A percentile compares a stretch with the other conserved stretches of the same genome.
Conservation (phyloP, 37 sponge, comb jelly and placozoan species). For the Amphimedon queenslandica region DNA sequence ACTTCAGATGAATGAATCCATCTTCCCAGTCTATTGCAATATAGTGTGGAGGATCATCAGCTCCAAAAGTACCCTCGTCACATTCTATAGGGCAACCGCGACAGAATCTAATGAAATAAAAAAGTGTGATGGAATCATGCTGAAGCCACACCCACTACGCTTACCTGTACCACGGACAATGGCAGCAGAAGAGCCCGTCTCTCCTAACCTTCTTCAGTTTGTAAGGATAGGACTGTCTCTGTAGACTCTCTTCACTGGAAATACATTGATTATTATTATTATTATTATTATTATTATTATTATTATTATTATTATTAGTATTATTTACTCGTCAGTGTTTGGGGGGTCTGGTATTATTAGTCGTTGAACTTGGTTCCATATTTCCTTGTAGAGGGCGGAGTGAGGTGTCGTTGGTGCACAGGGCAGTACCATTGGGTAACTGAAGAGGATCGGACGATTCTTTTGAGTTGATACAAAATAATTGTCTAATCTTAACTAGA, state of each 20-base stretch:
- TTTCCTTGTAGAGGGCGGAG: slow-evolving; percentile 50
- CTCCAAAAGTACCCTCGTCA: slow-evolving; percentile 37
- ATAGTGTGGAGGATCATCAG: slow-evolving; percentile 16
- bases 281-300: no score
- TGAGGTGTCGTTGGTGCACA: slow-evolving; percentile 42
- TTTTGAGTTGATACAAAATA: slow-evolving; percentile 78
- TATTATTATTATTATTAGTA: no score
- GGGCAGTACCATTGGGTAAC: slow-evolving; percentile 74
- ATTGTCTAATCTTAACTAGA: slow-evolving; percentile 45
- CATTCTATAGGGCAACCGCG: slow-evolving; percentile 79
- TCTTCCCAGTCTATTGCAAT: slow-evolving; percentile 96
- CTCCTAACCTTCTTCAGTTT: slow-evolving; percentile 64
- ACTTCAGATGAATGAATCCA: slow-evolving; percentile 80
- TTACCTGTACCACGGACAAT: slow-evolving; percentile 89
- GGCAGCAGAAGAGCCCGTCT: slow-evolving; percentile 70
- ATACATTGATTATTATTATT: no score
- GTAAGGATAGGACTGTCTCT: slow-evolving; percentile 64
- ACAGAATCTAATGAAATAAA: slow-evolving; percentile 61
- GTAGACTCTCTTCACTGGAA: background rate
- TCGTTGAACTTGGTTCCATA: slow-evolving; percentile 70
- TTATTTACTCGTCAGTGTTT: slow-evolving; percentile 1
- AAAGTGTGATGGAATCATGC: background rate
- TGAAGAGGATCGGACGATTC: slow-evolving; percentile 66
- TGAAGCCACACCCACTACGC: background rate
- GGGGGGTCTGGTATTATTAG: slow-evolving; percentile 66